Base-by-base conservation (phyloP, 2,888 invertebrate genomes). In the Trissoscelio sp. region DNA sequence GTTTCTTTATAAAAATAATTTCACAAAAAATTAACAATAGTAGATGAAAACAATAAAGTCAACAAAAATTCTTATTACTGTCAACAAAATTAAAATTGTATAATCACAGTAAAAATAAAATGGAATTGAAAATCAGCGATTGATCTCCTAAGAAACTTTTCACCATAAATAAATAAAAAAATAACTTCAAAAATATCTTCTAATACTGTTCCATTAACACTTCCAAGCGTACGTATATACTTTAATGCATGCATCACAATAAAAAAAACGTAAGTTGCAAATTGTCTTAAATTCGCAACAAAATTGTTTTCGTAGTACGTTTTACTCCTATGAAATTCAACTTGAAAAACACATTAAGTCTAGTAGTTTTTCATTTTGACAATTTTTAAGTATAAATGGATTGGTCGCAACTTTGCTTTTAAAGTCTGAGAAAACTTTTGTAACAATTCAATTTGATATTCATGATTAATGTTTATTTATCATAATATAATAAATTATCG, bases 121-220 rank as follows among this genome's bases (percentile, higher is more conserved):
- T n/a, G 9, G 11, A n/a, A 37, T 37, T 28, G n/a, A n/a, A 11
- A 57, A 57, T 18, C 57, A 16, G 20, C 24, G 24, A 24, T 42
- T 42, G 14, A 64, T 37, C 64, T 60, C n/a, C 11, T 11, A 24
- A 44, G 18, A 60, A 60, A 44, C 57, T 22, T 39, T 37, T 11
- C 2, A 18, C 9, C 9, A 14, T 46, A 51, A 24, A 51, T 55
- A 55, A 55, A 14, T 42, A 1, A 69, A 55, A 57, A 31, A 18
- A 55, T n/a, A 48, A 34, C 31, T 31, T 34, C 9, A 44, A 69
- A 57, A 57, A 42, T 66, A 22, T 5, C 11, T 57, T 34, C 12
- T 72, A 72, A 72, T 72, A 72, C 60, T 72, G 72, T 51, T 72
- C 42, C 51, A 39, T 5, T 20, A 60, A 72, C 60, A 51, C 60